Evolutionary conservation across 2,888 invertebrate genomes (phyloP), one percentile per base, ranked within the genome.

Genomic region (Mycalesis mineus): DNA sequence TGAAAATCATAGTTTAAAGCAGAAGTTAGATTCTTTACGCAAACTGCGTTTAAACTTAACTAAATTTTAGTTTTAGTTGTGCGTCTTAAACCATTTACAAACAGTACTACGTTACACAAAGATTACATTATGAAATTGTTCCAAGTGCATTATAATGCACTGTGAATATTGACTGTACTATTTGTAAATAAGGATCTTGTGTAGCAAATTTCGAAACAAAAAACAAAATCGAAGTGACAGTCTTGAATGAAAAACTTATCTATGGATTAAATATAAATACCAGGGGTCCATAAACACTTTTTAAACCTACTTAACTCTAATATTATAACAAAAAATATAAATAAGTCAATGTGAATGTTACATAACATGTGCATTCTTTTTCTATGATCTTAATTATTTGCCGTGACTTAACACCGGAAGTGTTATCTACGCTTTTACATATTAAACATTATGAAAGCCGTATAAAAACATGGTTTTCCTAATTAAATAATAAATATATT

Each of bases 251-350:
- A 55, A 36, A 58, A 57, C 57, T 58, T 54, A 61, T 54, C 59
- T 63, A 61, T 47, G 47, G 54, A 61, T 64, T 42, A 45, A 60
- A 50, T 57, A 61, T 54, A 63, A 60, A 64, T 66, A 67, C 61
- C 71, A 75, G 80, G 82, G 80, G 77, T 78, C 79, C 79, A 71
- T 71, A 71, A 69, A 72, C 65, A 68, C 55, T 58, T 69, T 70
- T 71, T 75, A 78, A 74, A 62, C 66, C 79, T 84, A 82, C 79
- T 81, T 86, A 88, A 64, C 53, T 77, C 86, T 87, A 87, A 72
- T 75, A 70, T 84, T 75, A 70, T 84, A 88, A 87, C 86, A 84
- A 81, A 88, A 87, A 81, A 84, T 82, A 88, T 85, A 88, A 85
- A 84, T 84, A 79, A 84, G 77, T 85, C 74, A 77, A 76, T 78